Evolutionary conservation across 2,797 vertebrate genomes (phyloP).

Genomic region (Platalea minor): DNA sequence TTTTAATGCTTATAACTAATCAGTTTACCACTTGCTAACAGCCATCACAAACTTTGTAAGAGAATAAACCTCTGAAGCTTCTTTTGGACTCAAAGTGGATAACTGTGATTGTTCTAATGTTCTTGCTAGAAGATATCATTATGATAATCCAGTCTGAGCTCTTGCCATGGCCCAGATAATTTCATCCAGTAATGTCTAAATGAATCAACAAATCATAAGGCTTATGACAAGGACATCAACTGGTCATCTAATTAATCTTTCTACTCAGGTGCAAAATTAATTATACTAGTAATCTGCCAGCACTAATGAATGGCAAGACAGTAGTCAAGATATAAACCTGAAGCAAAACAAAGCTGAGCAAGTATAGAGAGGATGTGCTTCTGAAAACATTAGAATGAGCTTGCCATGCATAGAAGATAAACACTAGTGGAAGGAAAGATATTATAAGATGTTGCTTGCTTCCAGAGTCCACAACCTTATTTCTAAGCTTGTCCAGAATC

Average conservation of each 20-base stretch:
- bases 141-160: not conserved
- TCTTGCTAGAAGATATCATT: not conserved
- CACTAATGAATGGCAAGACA: not conserved
- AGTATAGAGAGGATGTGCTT: not conserved
- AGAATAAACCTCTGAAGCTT: not conserved
- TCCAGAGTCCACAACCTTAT: not conserved
- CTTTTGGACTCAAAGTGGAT: not conserved
- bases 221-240: not conserved
- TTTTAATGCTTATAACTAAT: not conserved
- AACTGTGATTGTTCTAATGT: not conserved
- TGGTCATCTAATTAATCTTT: not conserved
- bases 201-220: too few relatives aligned
- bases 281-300: not conserved
- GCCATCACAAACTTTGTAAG: not conserved
- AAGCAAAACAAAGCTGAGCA: not conserved
- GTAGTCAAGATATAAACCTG: not conserved
- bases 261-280: not conserved
- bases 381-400: not conserved
- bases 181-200: not conserved
- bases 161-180: not conserved
- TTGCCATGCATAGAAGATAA: not conserved
- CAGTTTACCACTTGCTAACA: not conserved
- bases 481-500: not conserved
- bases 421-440: not conserved
- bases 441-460: not conserved